These are phyloP conservation scores for Pogonomyrmex barbatus DNA, from an alignment of 1,140 invertebrate genomes.

Conservation along the genomic window DNA sequence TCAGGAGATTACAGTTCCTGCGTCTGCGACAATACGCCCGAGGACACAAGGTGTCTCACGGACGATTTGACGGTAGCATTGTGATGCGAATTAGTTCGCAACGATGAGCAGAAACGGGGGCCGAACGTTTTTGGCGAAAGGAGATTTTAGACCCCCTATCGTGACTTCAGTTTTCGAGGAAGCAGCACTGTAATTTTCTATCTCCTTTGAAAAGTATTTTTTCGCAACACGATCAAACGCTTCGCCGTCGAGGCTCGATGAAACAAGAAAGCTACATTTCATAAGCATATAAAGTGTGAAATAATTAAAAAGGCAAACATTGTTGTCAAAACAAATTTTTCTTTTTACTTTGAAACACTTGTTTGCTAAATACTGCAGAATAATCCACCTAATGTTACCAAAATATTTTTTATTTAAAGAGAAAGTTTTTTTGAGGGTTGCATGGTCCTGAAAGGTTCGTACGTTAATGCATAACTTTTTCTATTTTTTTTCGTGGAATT, in stretches of 20 bases:
- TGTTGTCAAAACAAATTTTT: conserved; percentile 12
- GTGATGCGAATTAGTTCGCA: conserved; percentile 30
- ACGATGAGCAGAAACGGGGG: not conserved
- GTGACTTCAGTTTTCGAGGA: not conserved
- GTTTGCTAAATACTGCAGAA: not conserved
- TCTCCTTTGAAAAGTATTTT: not conserved
- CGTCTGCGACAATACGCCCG: not conserved
- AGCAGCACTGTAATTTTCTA: conserved; percentile 10
- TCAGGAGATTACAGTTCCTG: conserved; percentile 6
- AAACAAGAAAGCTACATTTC: not conserved
- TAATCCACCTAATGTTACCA: conserved; percentile 11
- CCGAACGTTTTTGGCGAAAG: not conserved
- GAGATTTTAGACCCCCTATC: not conserved
- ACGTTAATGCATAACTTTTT: conserved; percentile 25
- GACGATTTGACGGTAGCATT: conserved; percentile 34
- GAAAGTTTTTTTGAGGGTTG: conserved; percentile 31
- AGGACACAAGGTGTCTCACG: conserved; percentile 31
- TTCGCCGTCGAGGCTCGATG: not conserved
- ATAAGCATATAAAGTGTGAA: not conserved
- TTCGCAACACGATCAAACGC: not conserved
- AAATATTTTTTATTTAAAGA: conserved; percentile 39
- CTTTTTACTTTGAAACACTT: conserved; percentile 7
- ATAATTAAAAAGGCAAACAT: not conserved
- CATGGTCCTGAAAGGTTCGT: conserved; percentile 4
- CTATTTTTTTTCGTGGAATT: not conserved